These are phyloP conservation scores for Monochamus saltuarius DNA, from an alignment of 1,140 invertebrate genomes.

Conservation along the genomic window DNA sequence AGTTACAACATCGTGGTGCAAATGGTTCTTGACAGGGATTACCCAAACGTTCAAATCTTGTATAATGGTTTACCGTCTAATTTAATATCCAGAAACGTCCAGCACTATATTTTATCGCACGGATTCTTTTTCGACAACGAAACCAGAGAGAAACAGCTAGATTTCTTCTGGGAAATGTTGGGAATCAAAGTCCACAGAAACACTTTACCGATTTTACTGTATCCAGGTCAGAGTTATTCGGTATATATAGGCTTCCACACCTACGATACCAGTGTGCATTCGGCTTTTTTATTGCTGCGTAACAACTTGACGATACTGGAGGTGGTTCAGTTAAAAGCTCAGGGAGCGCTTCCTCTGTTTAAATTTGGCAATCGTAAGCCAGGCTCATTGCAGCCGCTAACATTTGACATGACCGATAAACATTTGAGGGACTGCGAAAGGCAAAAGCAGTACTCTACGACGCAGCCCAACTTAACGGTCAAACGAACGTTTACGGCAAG, in stretches of 20 bases:
- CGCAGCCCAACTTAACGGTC: constrained; percentile 72
- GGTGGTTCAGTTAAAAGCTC: constrained; percentile 75
- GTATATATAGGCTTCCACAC: constrained; percentile 47
- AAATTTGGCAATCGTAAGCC: constrained; percentile 88
- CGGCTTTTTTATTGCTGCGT: constrained; percentile 57
- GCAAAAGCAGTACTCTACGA: constrained; percentile 51
- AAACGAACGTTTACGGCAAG: constrained; percentile 82
- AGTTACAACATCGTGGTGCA: constrained; percentile 62
- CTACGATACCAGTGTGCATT: constrained; percentile 47
- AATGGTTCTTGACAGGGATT: constrained; percentile 61
- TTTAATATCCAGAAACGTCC: constrained; percentile 32
- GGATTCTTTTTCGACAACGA: constrained; percentile 43
- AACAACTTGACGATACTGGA: constrained; percentile 95
- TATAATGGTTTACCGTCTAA: constrained; percentile 55
- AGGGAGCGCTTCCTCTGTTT: constrained; percentile 82
- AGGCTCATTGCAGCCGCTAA: constrained; percentile 68
- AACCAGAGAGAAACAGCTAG: constrained; percentile 18
- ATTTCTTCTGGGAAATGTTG: constrained; percentile 32
- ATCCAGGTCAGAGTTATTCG: constrained; percentile 50
- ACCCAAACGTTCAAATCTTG: constrained; percentile 56
- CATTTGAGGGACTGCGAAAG: constrained; percentile 80
- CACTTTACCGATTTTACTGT: constrained; percentile 50
- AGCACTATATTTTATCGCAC: constrained; percentile 21
- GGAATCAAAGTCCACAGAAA: constrained; percentile 31
- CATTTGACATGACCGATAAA: constrained; percentile 84